Evolutionary conservation across 1,140 invertebrate genomes (phyloP).

Genomic region (Hylaeus volcanicus): DNA sequence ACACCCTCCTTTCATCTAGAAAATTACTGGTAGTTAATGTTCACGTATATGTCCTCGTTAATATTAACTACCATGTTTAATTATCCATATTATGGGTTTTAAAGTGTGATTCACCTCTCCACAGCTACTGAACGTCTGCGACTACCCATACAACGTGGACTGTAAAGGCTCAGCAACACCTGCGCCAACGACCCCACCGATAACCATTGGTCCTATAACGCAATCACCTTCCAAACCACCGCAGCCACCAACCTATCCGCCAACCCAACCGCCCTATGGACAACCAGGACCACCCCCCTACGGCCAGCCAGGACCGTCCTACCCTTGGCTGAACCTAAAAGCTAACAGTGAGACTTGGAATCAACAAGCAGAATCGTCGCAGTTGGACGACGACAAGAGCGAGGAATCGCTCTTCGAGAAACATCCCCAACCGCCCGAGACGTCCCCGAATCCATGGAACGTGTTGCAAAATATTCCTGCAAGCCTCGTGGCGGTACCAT

Average conservation of each 20-base stretch:
- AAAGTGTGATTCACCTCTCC: slow-evolving; percentile 47
- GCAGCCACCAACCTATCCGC: slow-evolving; percentile 5
- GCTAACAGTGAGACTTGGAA: slow-evolving; percentile 46
- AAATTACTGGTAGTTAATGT: no score
- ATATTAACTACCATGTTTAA: no score
- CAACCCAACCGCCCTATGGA: no score
- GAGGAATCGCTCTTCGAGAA: not conserved
- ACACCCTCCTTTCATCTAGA: no score
- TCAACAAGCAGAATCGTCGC: slow-evolving; percentile 18
- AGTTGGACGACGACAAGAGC: slow-evolving; percentile 40
- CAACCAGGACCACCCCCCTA: not conserved
- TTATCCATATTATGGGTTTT: no score
- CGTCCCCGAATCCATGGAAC: slow-evolving; percentile 62
- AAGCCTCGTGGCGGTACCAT: slow-evolving; percentile 58
- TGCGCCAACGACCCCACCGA: slow-evolving; percentile 56
- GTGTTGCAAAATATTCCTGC: slow-evolving; percentile 61
- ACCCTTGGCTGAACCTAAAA: slow-evolving; percentile 40
- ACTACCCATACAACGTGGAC: slow-evolving; percentile 82
- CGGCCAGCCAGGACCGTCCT: slow-evolving; percentile 2
- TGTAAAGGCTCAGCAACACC: slow-evolving; percentile 79
- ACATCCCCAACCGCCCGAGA: not conserved
- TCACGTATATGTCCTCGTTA: no score
- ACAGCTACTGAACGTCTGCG: slow-evolving; percentile 83
- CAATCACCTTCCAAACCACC: slow-evolving; percentile 13
- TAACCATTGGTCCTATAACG: not conserved